These are phyloP conservation scores for Drosophila sturtevanti DNA, from an alignment of 1,140 invertebrate species.

Conservation along the genomic window DNA sequence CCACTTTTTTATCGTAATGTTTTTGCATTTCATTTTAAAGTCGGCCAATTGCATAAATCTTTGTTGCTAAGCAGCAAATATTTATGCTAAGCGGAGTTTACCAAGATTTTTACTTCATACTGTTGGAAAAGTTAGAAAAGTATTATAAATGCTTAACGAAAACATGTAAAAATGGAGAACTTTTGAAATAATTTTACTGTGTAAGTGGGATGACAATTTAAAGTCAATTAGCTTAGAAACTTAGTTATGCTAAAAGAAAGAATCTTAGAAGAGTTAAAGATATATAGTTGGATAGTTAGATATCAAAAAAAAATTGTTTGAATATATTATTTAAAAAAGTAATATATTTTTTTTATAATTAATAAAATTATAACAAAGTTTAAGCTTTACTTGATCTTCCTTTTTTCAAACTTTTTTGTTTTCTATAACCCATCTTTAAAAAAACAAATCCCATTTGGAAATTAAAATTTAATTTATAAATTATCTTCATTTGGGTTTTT, in stretches of 20 bases:
- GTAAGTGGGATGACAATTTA: constrained; percentile 1
- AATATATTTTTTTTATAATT: no score
- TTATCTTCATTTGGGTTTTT: background rate
- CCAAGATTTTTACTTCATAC: constrained; percentile 15
- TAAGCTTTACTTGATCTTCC: no score
- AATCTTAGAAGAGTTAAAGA: no score
- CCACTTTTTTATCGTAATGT: background rate
- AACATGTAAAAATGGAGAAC: background rate
- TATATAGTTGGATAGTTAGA: no score
- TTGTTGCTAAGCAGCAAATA: constrained; percentile 19
- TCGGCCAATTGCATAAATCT: constrained; percentile 54
- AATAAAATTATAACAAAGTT: no score
- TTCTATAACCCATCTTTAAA: no score
- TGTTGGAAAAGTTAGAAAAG: background rate
- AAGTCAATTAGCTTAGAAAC: background rate
- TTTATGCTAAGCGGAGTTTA: constrained; percentile 22
- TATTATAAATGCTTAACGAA: no score
- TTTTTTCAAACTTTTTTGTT: no score
- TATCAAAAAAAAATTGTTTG: no score
- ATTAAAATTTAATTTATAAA: no score
- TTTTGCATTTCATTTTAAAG: constrained; percentile 42
- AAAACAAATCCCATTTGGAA: no score
- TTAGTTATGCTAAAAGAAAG: background rate
- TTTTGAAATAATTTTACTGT: background rate
- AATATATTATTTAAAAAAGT: no score